These are phyloP conservation scores for Lindbergichthys nudifrons DNA, from an alignment of 2,797 vertebrate genomes.

Conservation along the genomic window DNA sequence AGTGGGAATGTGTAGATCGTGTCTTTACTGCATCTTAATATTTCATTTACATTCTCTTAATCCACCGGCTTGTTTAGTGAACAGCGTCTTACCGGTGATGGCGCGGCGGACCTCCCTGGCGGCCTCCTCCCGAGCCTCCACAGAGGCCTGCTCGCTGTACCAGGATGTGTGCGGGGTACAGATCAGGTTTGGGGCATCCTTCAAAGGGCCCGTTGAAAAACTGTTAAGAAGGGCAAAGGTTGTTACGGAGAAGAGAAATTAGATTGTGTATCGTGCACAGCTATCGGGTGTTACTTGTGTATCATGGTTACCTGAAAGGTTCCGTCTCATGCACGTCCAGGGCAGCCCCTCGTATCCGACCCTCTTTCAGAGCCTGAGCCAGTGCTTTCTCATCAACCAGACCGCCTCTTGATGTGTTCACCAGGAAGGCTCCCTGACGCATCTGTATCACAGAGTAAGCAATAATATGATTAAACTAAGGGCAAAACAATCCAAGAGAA, in stretches of 20 bases:
- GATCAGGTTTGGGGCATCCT: slow-evolving; percentile 92
- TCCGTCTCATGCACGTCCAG: slow-evolving; percentile 92
- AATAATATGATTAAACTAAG: slow-evolving; percentile 4
- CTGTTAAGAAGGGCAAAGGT: slow-evolving; percentile 61
- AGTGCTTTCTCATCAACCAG: slow-evolving; percentile 92
- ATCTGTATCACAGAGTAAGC: slow-evolving; percentile 77
- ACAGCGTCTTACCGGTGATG: slow-evolving; percentile 86
- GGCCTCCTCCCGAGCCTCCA: slow-evolving; percentile 91
- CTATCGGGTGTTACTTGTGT: not conserved
- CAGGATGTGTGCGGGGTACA: slow-evolving; percentile 93
- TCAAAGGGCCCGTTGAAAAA: slow-evolving; percentile 90
- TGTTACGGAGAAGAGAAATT: not conserved
- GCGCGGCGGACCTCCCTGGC: slow-evolving; percentile 92
- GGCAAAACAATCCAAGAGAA: not conserved
- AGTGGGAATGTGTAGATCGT: not conserved
- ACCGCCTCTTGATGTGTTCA: slow-evolving; percentile 91
- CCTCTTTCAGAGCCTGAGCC: slow-evolving; percentile 92
- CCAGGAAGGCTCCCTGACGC: slow-evolving; percentile 92
- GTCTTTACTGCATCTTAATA: not conserved
- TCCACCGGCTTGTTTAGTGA: not conserved
- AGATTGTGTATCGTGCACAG: not conserved
- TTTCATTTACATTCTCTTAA: not conserved
- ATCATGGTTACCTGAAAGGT: slow-evolving; percentile 87
- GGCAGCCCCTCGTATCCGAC: slow-evolving; percentile 91
- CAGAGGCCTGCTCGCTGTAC: slow-evolving; percentile 93